Evolutionary conservation across 2,888 invertebrate genomes (phyloP).

Genomic region (Chrysolina americana): DNA sequence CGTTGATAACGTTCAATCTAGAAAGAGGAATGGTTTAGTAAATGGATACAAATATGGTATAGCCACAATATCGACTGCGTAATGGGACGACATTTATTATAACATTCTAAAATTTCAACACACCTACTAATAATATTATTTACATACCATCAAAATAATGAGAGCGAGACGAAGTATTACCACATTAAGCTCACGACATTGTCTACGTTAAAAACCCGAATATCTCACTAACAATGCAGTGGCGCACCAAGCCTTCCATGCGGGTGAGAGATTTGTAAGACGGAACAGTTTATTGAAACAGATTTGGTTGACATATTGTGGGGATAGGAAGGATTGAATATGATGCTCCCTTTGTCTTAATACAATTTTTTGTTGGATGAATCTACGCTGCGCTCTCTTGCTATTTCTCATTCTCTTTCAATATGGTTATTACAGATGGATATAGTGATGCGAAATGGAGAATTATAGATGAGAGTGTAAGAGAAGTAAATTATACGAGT

Average conservation of each 20-base stretch:
- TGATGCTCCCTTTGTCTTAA: too few relatives aligned
- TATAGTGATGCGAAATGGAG: too few relatives aligned
- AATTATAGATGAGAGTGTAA: too few relatives aligned
- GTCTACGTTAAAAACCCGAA: not conserved
- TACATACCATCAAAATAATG: conserved; percentile 14
- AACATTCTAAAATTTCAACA: conserved; percentile 8
- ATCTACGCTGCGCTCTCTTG: too few relatives aligned
- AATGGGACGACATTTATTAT: not conserved
- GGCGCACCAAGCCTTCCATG: not conserved
- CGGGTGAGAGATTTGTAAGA: not conserved
- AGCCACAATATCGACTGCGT: not conserved
- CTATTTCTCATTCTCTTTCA: too few relatives aligned
- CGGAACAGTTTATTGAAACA: too few relatives aligned
- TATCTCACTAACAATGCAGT: not conserved
- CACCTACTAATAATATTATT: conserved; percentile 14
- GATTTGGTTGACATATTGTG: too few relatives aligned
- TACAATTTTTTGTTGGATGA: too few relatives aligned
- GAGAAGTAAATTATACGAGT: too few relatives aligned
- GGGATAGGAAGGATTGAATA: too few relatives aligned
- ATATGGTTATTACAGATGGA: too few relatives aligned
- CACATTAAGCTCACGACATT: conserved; percentile 1
- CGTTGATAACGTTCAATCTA: too few relatives aligned
- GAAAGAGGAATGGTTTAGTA: not conserved
- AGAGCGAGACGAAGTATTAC: conserved; percentile 16
- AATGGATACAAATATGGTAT: not conserved